Conservation (phyloP, 2,113 vertebrate genomes). For the Rhinichthys klamathensis region DNA sequence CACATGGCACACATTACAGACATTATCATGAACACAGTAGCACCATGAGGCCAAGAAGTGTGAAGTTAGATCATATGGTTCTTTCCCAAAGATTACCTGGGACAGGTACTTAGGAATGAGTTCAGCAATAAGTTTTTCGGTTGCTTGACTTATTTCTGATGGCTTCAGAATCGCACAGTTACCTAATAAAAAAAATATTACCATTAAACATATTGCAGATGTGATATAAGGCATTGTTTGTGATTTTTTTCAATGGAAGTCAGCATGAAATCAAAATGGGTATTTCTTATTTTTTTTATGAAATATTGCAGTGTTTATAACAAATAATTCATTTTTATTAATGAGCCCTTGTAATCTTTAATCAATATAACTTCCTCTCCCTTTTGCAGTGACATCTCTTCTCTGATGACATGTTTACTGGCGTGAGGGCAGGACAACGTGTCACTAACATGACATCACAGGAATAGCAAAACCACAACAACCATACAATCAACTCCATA, state of each 20-base stretch:
- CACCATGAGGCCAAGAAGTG: background rate
- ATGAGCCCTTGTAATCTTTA: too few species aligned
- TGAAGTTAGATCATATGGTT: background rate
- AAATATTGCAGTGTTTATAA: too few species aligned
- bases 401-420: too few species aligned
- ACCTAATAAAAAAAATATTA: constrained; percentile 59
- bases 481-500: too few species aligned
- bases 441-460: too few species aligned
- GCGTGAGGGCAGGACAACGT: too few species aligned
- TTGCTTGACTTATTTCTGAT: constrained; percentile 75
- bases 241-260: background rate
- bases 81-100: constrained; percentile 63
- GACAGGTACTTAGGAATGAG: constrained; percentile 78
- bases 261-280: background rate
- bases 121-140: constrained; percentile 68
- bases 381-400: too few species aligned
- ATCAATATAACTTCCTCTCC: too few species aligned
- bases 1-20: background rate
- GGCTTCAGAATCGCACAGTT: constrained; percentile 79
- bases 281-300: too few species aligned
- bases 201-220: background rate
- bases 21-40: background rate
- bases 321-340: too few species aligned
- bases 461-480: too few species aligned
- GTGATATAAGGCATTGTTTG: too few species aligned